Conservation (phyloP, 1,140 invertebrate species). For the Phenacoccus solenopsis region DNA sequence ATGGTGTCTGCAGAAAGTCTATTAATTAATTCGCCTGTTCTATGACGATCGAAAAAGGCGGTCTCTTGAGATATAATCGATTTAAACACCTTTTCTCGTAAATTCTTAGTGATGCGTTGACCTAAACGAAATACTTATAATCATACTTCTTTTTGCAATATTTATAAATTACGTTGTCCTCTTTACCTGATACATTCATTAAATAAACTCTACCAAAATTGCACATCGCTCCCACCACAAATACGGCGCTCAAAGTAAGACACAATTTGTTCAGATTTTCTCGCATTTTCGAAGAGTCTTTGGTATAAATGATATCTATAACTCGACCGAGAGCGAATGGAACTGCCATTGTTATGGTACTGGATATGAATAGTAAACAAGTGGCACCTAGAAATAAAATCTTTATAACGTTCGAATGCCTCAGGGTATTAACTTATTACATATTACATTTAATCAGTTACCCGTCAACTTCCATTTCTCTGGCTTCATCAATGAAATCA, state of each 20-base stretch:
- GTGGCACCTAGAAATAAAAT: slow-evolving; percentile 70
- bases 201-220: slow-evolving; percentile 89
- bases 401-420: too few species aligned
- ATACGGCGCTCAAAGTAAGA: slow-evolving; percentile 56
- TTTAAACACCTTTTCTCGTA: slow-evolving; percentile 69
- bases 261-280: slow-evolving; percentile 56
- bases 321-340: slow-evolving; percentile 87
- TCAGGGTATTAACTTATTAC: too few species aligned
- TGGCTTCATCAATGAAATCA: neutral
- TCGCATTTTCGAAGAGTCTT: slow-evolving; percentile 43
- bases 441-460: too few species aligned
- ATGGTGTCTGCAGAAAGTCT: slow-evolving; percentile 78
- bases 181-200: slow-evolving; percentile 64
- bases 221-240: slow-evolving; percentile 71
- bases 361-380: slow-evolving; percentile 67
- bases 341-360: slow-evolving; percentile 78
- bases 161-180: too few species aligned
- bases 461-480: slow-evolving; percentile 6
- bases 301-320: slow-evolving; percentile 76
- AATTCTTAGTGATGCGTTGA: slow-evolving; percentile 68
- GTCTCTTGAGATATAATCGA: slow-evolving; percentile 82
- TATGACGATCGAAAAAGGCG: slow-evolving; percentile 83
- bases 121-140: slow-evolving; percentile 37
- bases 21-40: slow-evolving; percentile 92
- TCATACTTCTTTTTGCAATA: too few species aligned